A percentile compares a stretch with the other conserved stretches of the same genome.
These are phyloP conservation scores for Ommatoiulus sabulosus DNA, from an alignment of 2,888 invertebrate species.

Conservation along the genomic window DNA sequence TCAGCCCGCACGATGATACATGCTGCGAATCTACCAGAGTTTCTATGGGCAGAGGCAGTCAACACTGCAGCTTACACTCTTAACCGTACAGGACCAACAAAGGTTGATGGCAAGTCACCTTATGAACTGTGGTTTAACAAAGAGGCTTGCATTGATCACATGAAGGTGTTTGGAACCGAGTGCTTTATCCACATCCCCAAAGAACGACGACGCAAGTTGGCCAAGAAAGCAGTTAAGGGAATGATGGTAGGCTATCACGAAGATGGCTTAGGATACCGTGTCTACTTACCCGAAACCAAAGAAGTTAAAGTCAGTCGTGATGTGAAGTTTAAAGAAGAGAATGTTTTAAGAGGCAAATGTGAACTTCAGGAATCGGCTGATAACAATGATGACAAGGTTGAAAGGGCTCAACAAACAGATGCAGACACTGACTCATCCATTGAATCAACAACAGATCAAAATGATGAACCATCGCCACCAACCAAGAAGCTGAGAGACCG, in stretches of 20 bases:
- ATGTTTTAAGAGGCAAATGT: too few species aligned
- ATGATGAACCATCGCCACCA: too few species aligned
- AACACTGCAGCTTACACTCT: slow-evolving; percentile 61
- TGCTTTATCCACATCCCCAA: slow-evolving; percentile 59
- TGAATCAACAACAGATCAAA: too few species aligned
- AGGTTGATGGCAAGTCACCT: slow-evolving; percentile 59
- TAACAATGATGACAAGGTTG: too few species aligned
- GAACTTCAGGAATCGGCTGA: too few species aligned
- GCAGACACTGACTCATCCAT: too few species aligned
- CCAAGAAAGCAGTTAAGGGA: slow-evolving; percentile 55
- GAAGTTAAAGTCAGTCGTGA: not conserved
- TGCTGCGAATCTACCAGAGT: too few species aligned
- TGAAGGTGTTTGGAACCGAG: slow-evolving; percentile 60
- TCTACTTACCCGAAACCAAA: not conserved
- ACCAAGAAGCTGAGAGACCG: too few species aligned
- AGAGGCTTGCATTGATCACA: slow-evolving; percentile 58
- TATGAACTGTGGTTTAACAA: slow-evolving; percentile 60
- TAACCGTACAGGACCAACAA: slow-evolving; percentile 60
- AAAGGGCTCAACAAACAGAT: too few species aligned
- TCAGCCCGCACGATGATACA: too few species aligned
- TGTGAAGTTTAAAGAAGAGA: not conserved
- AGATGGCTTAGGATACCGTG: not conserved
- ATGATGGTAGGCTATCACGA: slow-evolving; percentile 60
- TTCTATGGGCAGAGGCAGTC: slow-evolving; percentile 61
- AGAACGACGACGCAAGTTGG: slow-evolving; percentile 57